A percentile compares a stretch with the other conserved stretches of the same genome.
phyloP scores from a whole-genome alignment of 2,888 invertebrate species.

The Branchipolynoe longqiensis region DNA sequence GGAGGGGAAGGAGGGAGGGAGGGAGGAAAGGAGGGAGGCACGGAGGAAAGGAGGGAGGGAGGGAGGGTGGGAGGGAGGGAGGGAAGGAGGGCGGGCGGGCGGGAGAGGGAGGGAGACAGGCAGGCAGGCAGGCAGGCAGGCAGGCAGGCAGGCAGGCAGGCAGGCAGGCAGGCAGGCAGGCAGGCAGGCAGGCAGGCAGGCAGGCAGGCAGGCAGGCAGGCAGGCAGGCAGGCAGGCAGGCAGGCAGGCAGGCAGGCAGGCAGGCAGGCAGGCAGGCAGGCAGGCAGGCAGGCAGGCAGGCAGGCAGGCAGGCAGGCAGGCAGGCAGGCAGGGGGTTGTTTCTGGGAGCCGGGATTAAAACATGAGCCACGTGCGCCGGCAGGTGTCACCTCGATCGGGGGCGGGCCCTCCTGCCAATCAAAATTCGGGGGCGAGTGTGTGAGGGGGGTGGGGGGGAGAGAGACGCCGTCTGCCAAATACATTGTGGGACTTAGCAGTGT shows the following conservation, averaged over 20 bases:
- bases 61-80: no score
- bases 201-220: no score
- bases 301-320: background rate
- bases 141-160: no score
- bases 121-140: no score
- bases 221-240: no score
- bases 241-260: background rate
- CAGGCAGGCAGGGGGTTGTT: background rate
- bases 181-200: no score
- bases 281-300: background rate
- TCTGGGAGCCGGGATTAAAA: constrained; percentile 43
- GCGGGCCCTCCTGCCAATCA: constrained; percentile 36
- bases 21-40: background rate
- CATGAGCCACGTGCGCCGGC: constrained; percentile 43
- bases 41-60: background rate
- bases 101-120: no score
- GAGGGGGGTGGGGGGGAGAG: background rate
- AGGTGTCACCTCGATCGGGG: constrained; percentile 17
- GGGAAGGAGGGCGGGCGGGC: no score
- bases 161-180: no score
- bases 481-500: background rate
- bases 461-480: background rate
- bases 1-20: background rate
- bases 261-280: background rate
- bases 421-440: no score